phyloP scores from a whole-genome alignment of 2,113 vertebrate species.

The Hiodon alosoides region DNA sequence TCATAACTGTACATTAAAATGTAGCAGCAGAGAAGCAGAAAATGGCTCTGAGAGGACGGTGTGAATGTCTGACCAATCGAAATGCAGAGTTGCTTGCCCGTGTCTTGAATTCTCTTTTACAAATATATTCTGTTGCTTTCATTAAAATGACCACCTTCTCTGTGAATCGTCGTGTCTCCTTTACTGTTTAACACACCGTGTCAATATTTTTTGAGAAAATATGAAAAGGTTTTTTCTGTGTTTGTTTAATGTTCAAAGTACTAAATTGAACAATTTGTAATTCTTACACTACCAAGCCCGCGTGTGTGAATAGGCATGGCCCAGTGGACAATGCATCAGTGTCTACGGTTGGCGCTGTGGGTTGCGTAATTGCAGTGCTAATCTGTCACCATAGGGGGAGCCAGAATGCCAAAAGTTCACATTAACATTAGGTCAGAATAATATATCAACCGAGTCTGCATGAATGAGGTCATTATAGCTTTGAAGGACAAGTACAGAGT shows the following conservation, averaged over 20 bases:
- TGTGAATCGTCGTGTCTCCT: not conserved
- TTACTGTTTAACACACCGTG: not conserved
- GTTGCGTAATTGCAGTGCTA: not conserved
- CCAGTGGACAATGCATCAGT: not conserved
- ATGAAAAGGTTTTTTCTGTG: not conserved
- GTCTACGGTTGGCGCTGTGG: not conserved
- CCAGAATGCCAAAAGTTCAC: slow-evolving; percentile 8
- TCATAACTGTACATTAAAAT: too few relatives aligned
- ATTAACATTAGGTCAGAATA: not conserved
- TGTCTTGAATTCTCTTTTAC: not conserved
- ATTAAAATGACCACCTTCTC: slow-evolving; percentile 6
- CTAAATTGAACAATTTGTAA: not conserved
- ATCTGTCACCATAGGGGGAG: slow-evolving; percentile 42
- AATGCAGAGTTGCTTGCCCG: not conserved
- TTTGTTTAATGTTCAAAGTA: too few relatives aligned
- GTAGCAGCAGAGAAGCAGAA: too few relatives aligned
- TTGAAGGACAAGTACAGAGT: slow-evolving; percentile 48
- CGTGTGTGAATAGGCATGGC: not conserved
- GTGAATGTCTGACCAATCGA: too few relatives aligned
- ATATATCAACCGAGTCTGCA: slow-evolving; percentile 16
- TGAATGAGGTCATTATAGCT: slow-evolving; percentile 56
- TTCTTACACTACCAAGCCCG: not conserved
- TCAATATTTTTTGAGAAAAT: not conserved
- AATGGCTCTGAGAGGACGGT: too few relatives aligned
- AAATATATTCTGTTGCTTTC: not conserved